A percentile compares a stretch with the other conserved stretches of the same genome.
Evolutionary conservation across 2,888 invertebrate species (phyloP).

Genomic region (Chloroclysta siterata): DNA sequence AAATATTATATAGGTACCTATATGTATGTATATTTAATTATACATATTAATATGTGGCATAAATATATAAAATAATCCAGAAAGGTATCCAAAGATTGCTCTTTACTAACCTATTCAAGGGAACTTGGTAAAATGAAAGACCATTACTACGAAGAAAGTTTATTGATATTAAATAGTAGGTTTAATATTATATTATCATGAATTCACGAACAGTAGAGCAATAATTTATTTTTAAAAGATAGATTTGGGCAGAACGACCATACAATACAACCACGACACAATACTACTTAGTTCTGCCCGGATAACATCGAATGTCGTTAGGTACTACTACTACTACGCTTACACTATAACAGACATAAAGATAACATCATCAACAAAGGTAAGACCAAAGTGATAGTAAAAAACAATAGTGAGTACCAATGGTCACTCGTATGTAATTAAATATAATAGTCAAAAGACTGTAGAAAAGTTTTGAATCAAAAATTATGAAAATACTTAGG

Average conservation of each 20-base stretch:
- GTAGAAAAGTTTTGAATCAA: background rate
- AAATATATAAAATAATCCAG: too few species aligned
- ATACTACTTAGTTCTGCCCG: slow-evolving; percentile 1
- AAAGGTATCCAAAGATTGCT: too few species aligned
- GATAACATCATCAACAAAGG: background rate
- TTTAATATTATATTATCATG: background rate
- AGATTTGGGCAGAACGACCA: background rate
- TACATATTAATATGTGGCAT: too few species aligned
- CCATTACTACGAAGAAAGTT: background rate
- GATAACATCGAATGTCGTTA: slow-evolving; percentile 5
- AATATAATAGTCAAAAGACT: slow-evolving; percentile 10
- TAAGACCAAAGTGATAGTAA: background rate
- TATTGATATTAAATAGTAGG: background rate
- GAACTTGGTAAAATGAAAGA: background rate
- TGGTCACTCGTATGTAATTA: background rate
- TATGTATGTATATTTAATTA: too few species aligned
- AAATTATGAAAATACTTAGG: slow-evolving; percentile 16
- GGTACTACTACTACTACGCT: background rate
- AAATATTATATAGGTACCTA: too few species aligned
- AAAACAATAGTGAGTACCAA: background rate
- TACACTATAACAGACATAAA: background rate
- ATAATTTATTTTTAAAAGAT: background rate
- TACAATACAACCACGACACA: background rate
- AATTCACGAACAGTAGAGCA: background rate
- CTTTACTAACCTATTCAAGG: too few species aligned